Evolutionary conservation across 2,113 vertebrate genomes (phyloP).

Genomic region (Felis catus): F.catus_Fca126_mat1.0 CM031411.1:34431001-34431500

Average conservation of each 20-base stretch:
- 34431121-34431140: neutral
- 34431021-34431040: neutral
- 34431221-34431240: neutral
- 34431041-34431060: neutral
- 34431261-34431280: neutral
- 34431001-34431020: conserved; percentile 17
- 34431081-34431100: neutral
- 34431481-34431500: neutral
- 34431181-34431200: neutral
- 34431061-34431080: conserved; percentile 12
- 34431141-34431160: neutral
- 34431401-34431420: neutral
- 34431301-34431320: neutral
- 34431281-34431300: neutral
- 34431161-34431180: neutral
- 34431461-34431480: neutral
- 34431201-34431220: neutral
- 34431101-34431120: neutral
- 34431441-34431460: neutral
- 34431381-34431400: neutral
- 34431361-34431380: neutral
- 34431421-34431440: neutral
- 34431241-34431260: conserved; percentile 31
- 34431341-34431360: neutral
- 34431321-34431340: neutral